Conservation (phyloP, 2,888 invertebrate species). For the Epirrita christyi region DNA sequence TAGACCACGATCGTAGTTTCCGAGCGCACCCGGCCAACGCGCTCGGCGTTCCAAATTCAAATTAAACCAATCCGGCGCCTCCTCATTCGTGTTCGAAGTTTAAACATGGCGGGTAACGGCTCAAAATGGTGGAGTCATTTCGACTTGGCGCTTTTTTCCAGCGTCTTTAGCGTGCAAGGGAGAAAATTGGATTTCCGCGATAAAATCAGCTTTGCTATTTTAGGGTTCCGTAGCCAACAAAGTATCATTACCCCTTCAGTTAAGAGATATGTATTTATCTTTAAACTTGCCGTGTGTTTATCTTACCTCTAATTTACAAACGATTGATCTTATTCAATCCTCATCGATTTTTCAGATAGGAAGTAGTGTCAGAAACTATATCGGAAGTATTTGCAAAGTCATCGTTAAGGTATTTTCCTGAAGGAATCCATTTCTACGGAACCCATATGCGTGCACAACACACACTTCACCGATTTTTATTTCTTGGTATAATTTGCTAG, state of each 20-base stretch:
- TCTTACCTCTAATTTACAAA: too few species aligned
- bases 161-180: slow-evolving; percentile 83
- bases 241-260: slow-evolving; percentile 26
- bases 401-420: too few species aligned
- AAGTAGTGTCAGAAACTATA: too few species aligned
- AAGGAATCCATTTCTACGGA: slow-evolving; percentile 4
- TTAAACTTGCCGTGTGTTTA: too few species aligned
- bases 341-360: too few species aligned
- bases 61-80: slow-evolving; percentile 85
- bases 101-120: slow-evolving; percentile 81
- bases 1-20: slow-evolving; percentile 67
- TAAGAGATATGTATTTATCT: not conserved
- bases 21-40: slow-evolving; percentile 53
- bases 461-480: slow-evolving; percentile 51
- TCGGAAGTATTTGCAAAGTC: too few species aligned
- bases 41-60: slow-evolving; percentile 81
- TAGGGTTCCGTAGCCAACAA: slow-evolving; percentile 21
- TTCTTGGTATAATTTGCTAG: slow-evolving; percentile 75
- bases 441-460: slow-evolving; percentile 2
- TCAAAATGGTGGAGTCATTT: slow-evolving; percentile 81
- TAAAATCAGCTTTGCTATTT: slow-evolving; percentile 77
- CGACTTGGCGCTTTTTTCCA: slow-evolving; percentile 83
- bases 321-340: too few species aligned
- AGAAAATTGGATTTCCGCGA: slow-evolving; percentile 85
- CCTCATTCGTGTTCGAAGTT: slow-evolving; percentile 82